Base-by-base conservation (phyloP, 2,888 invertebrate genomes). In the Ennomos quercinarius region DNA sequence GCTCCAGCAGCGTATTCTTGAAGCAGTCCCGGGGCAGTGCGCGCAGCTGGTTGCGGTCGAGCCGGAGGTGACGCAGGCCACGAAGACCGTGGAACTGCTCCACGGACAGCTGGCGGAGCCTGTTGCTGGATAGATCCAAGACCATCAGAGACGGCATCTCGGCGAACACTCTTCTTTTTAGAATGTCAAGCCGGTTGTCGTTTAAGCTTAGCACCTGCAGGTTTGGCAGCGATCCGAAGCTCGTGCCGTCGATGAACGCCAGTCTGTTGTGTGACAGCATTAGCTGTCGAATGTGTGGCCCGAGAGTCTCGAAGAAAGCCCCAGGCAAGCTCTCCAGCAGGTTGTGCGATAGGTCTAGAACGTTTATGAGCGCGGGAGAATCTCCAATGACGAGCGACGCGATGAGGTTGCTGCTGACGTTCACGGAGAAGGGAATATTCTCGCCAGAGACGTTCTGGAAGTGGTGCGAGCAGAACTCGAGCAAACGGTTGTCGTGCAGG, bases 11-110 rank as follows among this genome's bases (percentile, higher is more conserved):
- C 0, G 96, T 96, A 64, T 95, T 95, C 76, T 94, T 94, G 73
- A 97, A 96, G 1, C 95, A 94, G 72, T 96, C 96, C 6, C 95
- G 94, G 0, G 96, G 95, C 50, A 97, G 81, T 0, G 95, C 94
- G 57, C 95, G 94, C 48, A 97, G 80, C 43, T 93, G 93, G 76
- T 97, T 97, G 43, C 91, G 87, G 34, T 94, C 93, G 9, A 97
- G 85, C 72, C 95, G 94, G 39, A 97, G 77, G 36, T 95, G 94
- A 37, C 96, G 89, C 44, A 97, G 83, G 50, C 94, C 94, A 39
- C 94, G 93, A 71, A 96, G 84, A 73, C 95, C 95, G 42, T 73
- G 71, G 57, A 87, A 86, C 73, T 86, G 86, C 59, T 86, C 86
- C 1, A 74, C 79, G 2, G 77, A 70, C 17, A 86, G 69, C 61